phyloP scores from a whole-genome alignment of 2,797 vertebrate species.

The Oceanodroma leucorhoa region DNA sequence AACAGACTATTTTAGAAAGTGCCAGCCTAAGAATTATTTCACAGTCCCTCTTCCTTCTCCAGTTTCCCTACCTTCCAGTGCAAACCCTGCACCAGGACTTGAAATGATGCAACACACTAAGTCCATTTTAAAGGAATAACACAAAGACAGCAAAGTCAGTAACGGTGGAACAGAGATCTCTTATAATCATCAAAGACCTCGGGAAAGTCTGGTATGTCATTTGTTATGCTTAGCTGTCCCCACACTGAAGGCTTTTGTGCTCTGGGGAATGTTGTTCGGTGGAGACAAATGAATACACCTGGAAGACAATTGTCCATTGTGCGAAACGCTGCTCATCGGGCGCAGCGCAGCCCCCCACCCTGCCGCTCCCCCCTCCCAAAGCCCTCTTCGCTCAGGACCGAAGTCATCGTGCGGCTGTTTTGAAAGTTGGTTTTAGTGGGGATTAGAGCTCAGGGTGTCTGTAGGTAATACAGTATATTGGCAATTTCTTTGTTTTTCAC shows the following conservation, averaged over 20 bases:
- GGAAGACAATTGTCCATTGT: conserved; percentile 65
- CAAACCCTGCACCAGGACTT: conserved; percentile 7
- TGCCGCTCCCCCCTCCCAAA: neutral
- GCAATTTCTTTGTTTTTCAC: neutral
- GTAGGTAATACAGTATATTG: neutral
- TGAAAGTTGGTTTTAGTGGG: neutral
- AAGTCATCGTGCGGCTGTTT: neutral
- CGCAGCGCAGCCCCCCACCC: neutral
- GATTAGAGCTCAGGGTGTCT: neutral
- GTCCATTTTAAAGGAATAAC: conserved; percentile 24
- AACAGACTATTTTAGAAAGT: conserved; percentile 37
- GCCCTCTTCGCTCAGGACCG: neutral
- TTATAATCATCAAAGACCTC: conserved; percentile 32
- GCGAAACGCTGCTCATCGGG: neutral
- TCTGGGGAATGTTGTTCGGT: conserved; percentile 8
- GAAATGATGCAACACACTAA: conserved; percentile 39
- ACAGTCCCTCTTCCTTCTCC: neutral
- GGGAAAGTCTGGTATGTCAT: conserved; percentile 31
- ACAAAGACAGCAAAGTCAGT: conserved; percentile 56
- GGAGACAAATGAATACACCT: conserved; percentile 70
- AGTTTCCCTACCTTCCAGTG: neutral
- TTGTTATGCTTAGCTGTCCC: conserved; percentile 57
- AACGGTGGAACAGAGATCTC: conserved; percentile 19
- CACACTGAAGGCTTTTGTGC: conserved; percentile 64
- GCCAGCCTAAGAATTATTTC: conserved; percentile 28